A percentile compares a stretch with the other conserved stretches of the same genome.
These are phyloP conservation scores for Myotis lucifugus DNA, from an alignment of 2,113 vertebrate genomes.

Conservation along the genomic window DNA sequence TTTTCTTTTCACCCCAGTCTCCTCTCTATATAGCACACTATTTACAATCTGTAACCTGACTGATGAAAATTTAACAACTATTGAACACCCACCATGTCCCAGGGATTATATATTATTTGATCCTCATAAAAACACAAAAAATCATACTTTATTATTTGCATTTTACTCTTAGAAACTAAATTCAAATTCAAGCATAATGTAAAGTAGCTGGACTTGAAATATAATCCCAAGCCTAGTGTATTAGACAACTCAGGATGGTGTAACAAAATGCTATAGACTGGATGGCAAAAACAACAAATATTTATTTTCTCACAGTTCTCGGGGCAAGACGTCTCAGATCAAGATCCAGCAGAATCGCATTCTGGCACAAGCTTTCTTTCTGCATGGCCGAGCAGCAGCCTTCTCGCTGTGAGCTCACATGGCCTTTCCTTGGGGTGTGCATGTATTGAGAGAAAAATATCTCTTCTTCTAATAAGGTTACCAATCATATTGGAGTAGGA, in stretches of 20 bases:
- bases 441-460: background rate
- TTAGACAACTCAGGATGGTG: background rate
- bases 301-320: background rate
- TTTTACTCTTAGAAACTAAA: conserved; percentile 6
- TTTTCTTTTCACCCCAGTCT: background rate
- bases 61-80: background rate
- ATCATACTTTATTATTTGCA: background rate
- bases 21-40: background rate
- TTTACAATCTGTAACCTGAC: background rate
- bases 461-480: background rate
- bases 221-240: background rate
- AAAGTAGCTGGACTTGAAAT: background rate
- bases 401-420: background rate
- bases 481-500: background rate
- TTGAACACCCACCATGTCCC: background rate
- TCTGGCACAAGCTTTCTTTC: background rate
- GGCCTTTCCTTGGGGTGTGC: background rate
- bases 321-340: background rate
- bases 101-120: background rate
- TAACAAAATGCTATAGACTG: background rate
- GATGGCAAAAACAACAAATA: background rate
- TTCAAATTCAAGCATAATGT: background rate
- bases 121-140: background rate
- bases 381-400: background rate
- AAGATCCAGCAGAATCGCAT: background rate